A percentile compares a stretch with the other conserved stretches of the same genome.
These are phyloP conservation scores for Pygocentrus nattereri DNA, from an alignment of 2,797 vertebrate genomes.

Conservation along the genomic window DNA sequence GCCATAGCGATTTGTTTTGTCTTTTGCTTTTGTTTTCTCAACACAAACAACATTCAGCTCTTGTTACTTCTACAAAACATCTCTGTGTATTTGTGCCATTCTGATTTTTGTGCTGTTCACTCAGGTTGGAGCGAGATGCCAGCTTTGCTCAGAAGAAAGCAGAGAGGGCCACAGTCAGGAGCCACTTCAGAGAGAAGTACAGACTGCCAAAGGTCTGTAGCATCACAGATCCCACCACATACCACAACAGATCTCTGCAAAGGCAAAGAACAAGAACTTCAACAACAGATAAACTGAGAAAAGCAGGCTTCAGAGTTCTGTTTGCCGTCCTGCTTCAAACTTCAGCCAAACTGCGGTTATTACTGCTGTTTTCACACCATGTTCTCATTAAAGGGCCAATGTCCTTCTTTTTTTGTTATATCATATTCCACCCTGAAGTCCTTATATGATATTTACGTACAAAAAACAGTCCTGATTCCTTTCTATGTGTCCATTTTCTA, in stretches of 20 bases:
- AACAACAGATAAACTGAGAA: background rate
- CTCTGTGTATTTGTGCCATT: background rate
- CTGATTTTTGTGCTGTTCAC: constrained; percentile 16
- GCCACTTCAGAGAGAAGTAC: constrained; percentile 96
- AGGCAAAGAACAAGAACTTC: background rate
- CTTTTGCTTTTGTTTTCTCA: background rate
- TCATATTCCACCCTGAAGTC: too few species aligned
- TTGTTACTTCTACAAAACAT: background rate
- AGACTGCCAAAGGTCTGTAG: constrained; percentile 90
- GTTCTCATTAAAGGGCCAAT: background rate
- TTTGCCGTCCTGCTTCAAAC: too few species aligned
- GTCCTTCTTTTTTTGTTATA: too few species aligned
- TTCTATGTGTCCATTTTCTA: background rate
- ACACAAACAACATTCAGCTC: background rate
- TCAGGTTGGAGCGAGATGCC: constrained; percentile 92
- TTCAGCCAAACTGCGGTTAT: too few species aligned
- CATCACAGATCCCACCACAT: background rate
- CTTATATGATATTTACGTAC: too few species aligned
- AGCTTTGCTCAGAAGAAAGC: constrained; percentile 93
- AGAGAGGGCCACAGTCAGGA: constrained; percentile 92
- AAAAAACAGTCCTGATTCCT: background rate
- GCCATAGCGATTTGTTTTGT: too few species aligned
- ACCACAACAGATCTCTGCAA: background rate
- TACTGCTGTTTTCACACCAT: background rate
- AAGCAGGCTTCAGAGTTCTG: too few species aligned